phyloP scores from a whole-genome alignment of 1,140 invertebrate genomes.

The Drosophila ogumai region DNA sequence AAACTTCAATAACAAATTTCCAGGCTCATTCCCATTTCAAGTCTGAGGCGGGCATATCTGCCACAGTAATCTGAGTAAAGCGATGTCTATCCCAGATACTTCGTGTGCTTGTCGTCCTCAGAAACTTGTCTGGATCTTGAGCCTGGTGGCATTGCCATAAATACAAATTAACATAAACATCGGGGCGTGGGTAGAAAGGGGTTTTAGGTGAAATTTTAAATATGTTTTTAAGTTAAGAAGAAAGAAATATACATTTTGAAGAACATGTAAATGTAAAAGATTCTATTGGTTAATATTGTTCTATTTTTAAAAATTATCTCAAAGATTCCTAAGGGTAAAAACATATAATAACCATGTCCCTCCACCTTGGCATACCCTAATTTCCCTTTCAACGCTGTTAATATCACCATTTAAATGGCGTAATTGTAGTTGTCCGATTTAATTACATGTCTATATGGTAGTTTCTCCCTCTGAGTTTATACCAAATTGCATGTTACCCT shows the following conservation, averaged over 20 bases:
- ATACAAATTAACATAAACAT: conserved; percentile 46
- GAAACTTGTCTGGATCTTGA: conserved; percentile 41
- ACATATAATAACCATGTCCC: neutral
- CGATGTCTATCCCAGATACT: conserved; percentile 64
- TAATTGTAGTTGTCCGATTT: neutral
- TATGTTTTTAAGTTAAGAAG: too few relatives aligned
- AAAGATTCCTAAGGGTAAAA: neutral
- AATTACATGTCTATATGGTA: conserved; percentile 6
- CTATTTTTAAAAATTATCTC: neutral
- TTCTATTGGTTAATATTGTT: neutral
- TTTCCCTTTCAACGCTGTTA: neutral
- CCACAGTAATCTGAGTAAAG: conserved; percentile 69
- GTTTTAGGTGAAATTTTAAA: neutral
- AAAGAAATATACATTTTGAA: too few relatives aligned
- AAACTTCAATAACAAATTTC: conserved; percentile 63
- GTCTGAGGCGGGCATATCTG: conserved; percentile 45
- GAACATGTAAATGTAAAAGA: too few relatives aligned
- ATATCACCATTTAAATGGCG: neutral
- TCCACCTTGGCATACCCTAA: neutral
- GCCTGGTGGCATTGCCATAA: conserved; percentile 42
- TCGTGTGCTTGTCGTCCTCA: conserved; percentile 29
- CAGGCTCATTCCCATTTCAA: conserved; percentile 23
- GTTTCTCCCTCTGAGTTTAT: neutral
- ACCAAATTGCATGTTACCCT: conserved; percentile 8
- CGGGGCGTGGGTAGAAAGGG: neutral